phyloP scores from a whole-genome alignment of 2,888 invertebrate species.

The Oligia strigilis region DNA sequence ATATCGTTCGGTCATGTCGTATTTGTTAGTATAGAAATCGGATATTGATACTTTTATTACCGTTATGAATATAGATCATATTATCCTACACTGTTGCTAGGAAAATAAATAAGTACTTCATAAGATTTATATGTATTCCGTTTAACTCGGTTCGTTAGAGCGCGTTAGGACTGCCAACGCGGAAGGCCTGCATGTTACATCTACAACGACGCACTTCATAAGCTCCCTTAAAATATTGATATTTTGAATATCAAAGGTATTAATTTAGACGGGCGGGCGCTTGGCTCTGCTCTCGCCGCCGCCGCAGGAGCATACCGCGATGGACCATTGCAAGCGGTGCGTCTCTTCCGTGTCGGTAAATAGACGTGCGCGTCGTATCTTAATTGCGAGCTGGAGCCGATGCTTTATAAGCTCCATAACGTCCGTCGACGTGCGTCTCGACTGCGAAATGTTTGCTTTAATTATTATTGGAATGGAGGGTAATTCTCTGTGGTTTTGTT shows the following conservation, averaged over 20 bases:
- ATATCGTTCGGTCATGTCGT: background rate
- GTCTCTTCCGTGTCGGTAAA: constrained; percentile 90
- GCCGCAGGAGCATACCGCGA: constrained; percentile 80
- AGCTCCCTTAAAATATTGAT: constrained; percentile 89
- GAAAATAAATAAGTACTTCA: constrained; percentile 47
- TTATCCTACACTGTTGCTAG: constrained; percentile 51
- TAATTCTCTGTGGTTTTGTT: constrained; percentile 91
- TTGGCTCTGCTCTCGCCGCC: constrained; percentile 79
- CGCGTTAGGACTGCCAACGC: constrained; percentile 82
- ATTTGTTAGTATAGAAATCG: constrained; percentile 1
- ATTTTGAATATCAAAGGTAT: constrained; percentile 89
- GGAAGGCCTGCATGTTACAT: constrained; percentile 83
- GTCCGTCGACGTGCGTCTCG: constrained; percentile 87
- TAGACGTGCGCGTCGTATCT: constrained; percentile 88
- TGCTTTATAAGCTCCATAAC: constrained; percentile 90
- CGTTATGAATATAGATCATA: constrained; percentile 23
- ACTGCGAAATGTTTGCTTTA: constrained; percentile 90
- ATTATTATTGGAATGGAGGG: constrained; percentile 91
- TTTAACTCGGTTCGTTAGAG: constrained; percentile 81
- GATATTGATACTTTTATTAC: constrained; percentile 7
- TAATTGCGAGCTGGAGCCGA: constrained; percentile 88
- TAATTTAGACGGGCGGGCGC: constrained; percentile 85
- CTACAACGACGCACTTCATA: constrained; percentile 84
- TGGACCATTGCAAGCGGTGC: constrained; percentile 88
- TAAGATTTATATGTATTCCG: constrained; percentile 74